phyloP scores from a whole-genome alignment of 2,113 vertebrate species.

The Rhinoderma darwinii region DNA sequence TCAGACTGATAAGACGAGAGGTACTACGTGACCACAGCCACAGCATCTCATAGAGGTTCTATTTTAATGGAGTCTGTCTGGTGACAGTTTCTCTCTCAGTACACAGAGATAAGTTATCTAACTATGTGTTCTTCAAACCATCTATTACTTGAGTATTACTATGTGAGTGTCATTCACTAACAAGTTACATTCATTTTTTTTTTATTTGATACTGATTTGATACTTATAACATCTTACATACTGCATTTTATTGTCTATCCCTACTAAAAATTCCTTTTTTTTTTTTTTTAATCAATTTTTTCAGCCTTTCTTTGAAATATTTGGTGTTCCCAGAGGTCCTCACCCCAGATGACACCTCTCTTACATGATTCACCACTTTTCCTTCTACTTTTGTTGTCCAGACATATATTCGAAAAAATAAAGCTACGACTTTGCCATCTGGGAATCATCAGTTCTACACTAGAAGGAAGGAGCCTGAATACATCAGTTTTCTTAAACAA shows the following conservation, averaged over 20 bases:
- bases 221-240: neutral
- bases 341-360: slow-evolving; percentile 62
- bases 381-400: slow-evolving; percentile 63
- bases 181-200: no score
- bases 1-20: no score
- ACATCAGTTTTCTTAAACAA: slow-evolving; percentile 65
- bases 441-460: slow-evolving; percentile 79
- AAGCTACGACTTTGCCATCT: slow-evolving; percentile 75
- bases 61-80: no score
- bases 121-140: no score
- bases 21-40: no score
- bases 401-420: slow-evolving; percentile 65
- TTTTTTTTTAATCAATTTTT: neutral
- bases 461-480: slow-evolving; percentile 66
- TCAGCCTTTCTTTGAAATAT: slow-evolving; percentile 64
- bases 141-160: no score
- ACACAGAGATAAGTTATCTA: no score
- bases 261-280: neutral
- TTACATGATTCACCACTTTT: slow-evolving; percentile 66
- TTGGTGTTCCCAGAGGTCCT: slow-evolving; percentile 71
- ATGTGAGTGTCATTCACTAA: no score
- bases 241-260: neutral
- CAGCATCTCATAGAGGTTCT: no score
- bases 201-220: no score
- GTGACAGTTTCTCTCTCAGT: no score